These are phyloP conservation scores for Eupithecia tripunctaria DNA, from an alignment of 2,888 invertebrate genomes.

Conservation along the genomic window DNA sequence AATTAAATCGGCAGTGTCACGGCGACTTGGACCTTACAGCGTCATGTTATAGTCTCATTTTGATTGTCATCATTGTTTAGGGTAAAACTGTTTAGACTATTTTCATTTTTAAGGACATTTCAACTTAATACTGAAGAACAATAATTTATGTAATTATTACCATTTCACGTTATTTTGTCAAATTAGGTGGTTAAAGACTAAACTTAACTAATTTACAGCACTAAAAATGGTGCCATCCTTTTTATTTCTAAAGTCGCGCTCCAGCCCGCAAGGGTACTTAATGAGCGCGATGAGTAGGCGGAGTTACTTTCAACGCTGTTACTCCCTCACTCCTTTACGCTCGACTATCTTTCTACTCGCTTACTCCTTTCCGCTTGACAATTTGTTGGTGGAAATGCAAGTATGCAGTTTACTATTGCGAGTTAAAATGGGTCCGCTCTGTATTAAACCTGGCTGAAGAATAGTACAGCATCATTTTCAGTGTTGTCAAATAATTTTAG, in stretches of 20 bases:
- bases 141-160: background rate
- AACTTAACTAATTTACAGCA: background rate
- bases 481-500: background rate
- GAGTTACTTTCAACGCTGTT: too few relatives aligned
- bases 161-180: background rate
- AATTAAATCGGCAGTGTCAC: constrained; percentile 33
- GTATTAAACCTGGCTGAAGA: too few relatives aligned
- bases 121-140: background rate
- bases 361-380: too few relatives aligned
- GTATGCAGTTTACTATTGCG: too few relatives aligned
- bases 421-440: too few relatives aligned
- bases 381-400: too few relatives aligned
- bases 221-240: background rate
- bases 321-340: too few relatives aligned
- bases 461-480: background rate
- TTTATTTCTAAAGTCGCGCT: background rate
- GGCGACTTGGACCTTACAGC: constrained; percentile 24
- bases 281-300: too few relatives aligned
- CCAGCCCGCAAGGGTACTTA: too few relatives aligned
- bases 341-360: too few relatives aligned
- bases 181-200: background rate
- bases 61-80: constrained; percentile 30
- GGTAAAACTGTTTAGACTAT: constrained; percentile 28
- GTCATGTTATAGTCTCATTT: constrained; percentile 31
- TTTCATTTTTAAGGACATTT: background rate